Conservation (phyloP, 2,888 invertebrate species). For the Formica aserva region DNA sequence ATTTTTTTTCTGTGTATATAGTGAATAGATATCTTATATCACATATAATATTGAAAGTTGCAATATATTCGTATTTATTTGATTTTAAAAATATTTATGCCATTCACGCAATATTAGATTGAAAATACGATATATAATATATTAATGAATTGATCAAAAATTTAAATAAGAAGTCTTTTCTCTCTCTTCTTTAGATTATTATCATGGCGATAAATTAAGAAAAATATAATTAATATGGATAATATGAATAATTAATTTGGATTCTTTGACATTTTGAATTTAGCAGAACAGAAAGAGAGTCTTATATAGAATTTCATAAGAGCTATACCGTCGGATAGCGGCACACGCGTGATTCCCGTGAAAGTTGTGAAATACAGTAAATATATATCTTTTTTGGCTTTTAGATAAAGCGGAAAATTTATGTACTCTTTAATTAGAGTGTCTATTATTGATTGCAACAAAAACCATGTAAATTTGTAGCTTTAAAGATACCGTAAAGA, state of each 20-base stretch:
- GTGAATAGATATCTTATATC: not conserved
- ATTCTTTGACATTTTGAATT: not conserved
- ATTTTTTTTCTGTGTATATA: too few relatives aligned
- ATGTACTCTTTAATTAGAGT: not conserved
- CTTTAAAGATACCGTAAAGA: not conserved
- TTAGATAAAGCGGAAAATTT: not conserved
- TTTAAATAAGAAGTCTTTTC: not conserved
- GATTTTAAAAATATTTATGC: not conserved
- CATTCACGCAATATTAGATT: not conserved
- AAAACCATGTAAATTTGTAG: not conserved
- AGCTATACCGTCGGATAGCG: constrained; percentile 42
- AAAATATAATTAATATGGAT: not conserved
- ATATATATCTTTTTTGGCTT: not conserved
- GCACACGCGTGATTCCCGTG: constrained; percentile 19
- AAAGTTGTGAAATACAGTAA: constrained; percentile 24
- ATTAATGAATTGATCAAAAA: not conserved
- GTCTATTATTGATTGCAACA: not conserved
- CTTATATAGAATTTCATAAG: not conserved
- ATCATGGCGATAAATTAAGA: not conserved
- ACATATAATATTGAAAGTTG: not conserved
- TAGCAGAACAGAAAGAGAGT: not conserved
- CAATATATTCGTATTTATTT: not conserved
- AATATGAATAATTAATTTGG: too few relatives aligned
- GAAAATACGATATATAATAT: not conserved
- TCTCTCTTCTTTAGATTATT: not conserved